These are phyloP conservation scores for Albula glossodonta DNA, from an alignment of 2,113 vertebrate genomes.

Conservation along the genomic window DNA sequence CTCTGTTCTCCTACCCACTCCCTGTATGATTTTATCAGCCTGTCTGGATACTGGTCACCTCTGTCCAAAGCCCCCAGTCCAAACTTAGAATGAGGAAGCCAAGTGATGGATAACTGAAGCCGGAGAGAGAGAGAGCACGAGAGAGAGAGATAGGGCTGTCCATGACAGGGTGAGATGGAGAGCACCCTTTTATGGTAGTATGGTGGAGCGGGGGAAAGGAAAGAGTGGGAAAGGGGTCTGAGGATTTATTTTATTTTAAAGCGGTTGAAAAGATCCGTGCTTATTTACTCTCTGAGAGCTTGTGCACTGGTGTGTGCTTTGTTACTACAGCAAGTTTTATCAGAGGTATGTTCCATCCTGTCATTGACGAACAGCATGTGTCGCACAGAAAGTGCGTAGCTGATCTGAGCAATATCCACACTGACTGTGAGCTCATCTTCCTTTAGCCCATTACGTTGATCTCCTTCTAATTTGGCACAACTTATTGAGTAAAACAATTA, in stretches of 20 bases:
- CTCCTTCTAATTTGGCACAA: not conserved
- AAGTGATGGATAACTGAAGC: constrained; percentile 35
- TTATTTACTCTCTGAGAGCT: not conserved
- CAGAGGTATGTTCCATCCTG: constrained; percentile 68
- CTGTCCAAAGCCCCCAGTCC: constrained; percentile 25
- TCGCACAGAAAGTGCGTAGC: constrained; percentile 55
- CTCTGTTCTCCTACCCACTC: constrained; percentile 17
- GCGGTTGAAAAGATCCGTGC: constrained; percentile 53
- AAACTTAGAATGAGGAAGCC: constrained; percentile 27
- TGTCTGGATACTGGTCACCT: constrained; percentile 27
- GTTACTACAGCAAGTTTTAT: constrained; percentile 53
- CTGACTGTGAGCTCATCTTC: constrained; percentile 43
- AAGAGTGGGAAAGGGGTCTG: constrained; percentile 21
- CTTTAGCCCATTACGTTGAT: constrained; percentile 13
- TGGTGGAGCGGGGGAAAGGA: constrained; percentile 43
- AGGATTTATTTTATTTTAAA: constrained; percentile 28
- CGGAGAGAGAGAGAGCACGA: constrained; percentile 27
- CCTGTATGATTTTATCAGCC: constrained; percentile 12
- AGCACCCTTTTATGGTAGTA: constrained; percentile 26
- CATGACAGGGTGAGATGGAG: not conserved
- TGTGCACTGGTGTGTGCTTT: no score
- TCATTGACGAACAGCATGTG: constrained; percentile 54
- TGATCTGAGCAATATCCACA: constrained; percentile 39
- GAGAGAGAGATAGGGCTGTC: constrained; percentile 18
- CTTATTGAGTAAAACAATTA: not conserved